phyloP scores from a whole-genome alignment of 2,888 invertebrate species.

The Nomada ferruginata region DNA sequence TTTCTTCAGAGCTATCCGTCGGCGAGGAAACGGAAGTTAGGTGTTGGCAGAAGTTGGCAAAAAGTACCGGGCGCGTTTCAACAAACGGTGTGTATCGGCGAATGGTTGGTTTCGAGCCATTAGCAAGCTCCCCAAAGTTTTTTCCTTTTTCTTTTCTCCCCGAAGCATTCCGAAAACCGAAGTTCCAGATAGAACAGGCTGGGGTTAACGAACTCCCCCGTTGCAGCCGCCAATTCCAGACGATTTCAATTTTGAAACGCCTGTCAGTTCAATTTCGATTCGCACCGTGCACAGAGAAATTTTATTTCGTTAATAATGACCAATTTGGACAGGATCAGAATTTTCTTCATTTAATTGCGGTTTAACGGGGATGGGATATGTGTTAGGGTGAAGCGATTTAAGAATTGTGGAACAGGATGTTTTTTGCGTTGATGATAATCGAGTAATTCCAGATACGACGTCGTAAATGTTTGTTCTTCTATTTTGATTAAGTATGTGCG shows the following conservation, averaged over 20 bases:
- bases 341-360: too few relatives aligned
- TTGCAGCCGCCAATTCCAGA: background rate
- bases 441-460: too few relatives aligned
- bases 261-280: background rate
- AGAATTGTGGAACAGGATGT: too few relatives aligned
- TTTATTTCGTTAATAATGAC: background rate
- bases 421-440: too few relatives aligned
- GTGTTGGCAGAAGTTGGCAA: constrained; percentile 41
- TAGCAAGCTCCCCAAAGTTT: constrained; percentile 68
- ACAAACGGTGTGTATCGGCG: constrained; percentile 49
- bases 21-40: constrained; percentile 35
- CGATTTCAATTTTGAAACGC: background rate
- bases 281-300: too few relatives aligned
- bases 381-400: too few relatives aligned
- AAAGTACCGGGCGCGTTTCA: constrained; percentile 41
- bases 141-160: background rate
- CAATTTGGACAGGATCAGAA: background rate
- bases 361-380: too few relatives aligned
- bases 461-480: too few relatives aligned
- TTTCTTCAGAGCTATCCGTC: constrained; percentile 29
- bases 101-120: constrained; percentile 52
- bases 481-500: too few relatives aligned
- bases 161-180: constrained; percentile 49
- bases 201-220: constrained; percentile 65
- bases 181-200: constrained; percentile 38